Base-by-base conservation (phyloP, 2,113 vertebrate genomes). In the Zosterops lateralis region DNA sequence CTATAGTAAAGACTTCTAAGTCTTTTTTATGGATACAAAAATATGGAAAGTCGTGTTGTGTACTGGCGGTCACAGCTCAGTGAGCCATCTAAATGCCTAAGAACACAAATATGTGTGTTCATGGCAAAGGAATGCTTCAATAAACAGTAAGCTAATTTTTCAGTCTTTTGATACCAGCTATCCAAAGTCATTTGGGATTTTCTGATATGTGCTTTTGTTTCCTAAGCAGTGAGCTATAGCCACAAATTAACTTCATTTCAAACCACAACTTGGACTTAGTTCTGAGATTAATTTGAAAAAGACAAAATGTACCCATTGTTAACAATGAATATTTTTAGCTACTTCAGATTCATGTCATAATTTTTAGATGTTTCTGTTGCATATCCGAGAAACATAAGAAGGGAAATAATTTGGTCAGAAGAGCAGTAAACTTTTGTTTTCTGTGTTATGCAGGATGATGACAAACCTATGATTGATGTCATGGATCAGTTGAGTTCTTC, bases 391-490 rank as follows among this genome's bases (percentile, higher is more conserved):
- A 42, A 68, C 61, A 92, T 58, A 68, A 38, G 14, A 86, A 57
- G 53, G 56, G 44, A 61, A 61, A 54, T 36, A 22, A 75, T 88
- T 92, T 87, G 42, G 17, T 78, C 26, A 28, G 64, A 60, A 95
- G 42, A 88, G 31, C 89, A 93, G 87, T 60, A 64, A 38, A 91
- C 60, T 92, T 45, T 28, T 84, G 34, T 89, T 92, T 26, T 86
- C 42, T 95, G 54, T 84, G 34, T 93, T 88, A 29, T 89, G 14
- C 97, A 99, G 99, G 99, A 99, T 32, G 99, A 99, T 71, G 99
- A 99, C 97, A 99, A 98, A 91, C 99, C 99, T 38, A 99, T 99
- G 99, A 99, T 99, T 75, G 99, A 99, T 96, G 98, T 99, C 92
- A 98, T 99, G 99, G 99, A 99, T 97, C 99, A 99, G 38, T 95